Evolutionary conservation across 2,113 vertebrate genomes (phyloP).

Genomic region (Meriones unguiculatus): DNA sequence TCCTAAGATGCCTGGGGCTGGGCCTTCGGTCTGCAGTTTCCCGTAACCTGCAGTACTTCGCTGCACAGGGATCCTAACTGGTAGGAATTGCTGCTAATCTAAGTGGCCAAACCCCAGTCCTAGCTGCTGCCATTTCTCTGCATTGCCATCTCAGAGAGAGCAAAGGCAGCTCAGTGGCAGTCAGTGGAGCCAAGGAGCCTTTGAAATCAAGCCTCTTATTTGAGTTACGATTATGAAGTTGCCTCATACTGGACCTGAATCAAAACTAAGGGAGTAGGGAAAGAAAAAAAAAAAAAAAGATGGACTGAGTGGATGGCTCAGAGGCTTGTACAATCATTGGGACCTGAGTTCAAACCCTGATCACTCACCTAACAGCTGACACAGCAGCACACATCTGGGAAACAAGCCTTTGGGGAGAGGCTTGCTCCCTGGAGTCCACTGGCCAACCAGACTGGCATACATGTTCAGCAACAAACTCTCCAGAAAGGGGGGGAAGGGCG

Average conservation of each 20-base stretch:
- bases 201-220: neutral
- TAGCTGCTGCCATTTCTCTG: slow-evolving; percentile 22
- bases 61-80: neutral
- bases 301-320: neutral
- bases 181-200: neutral
- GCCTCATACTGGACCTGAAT: neutral
- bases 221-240: neutral
- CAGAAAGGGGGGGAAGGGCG: neutral
- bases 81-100: neutral
- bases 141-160: neutral
- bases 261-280: neutral
- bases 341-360: neutral
- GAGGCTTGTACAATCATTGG: neutral
- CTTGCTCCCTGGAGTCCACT: neutral
- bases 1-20: neutral
- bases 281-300: neutral
- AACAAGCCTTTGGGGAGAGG: too few relatives aligned
- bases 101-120: neutral
- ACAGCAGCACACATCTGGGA: neutral
- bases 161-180: neutral
- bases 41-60: neutral
- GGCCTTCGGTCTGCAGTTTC: neutral
- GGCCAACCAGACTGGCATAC: neutral
- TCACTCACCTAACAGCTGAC: neutral
- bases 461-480: neutral